Evolutionary conservation across 2,797 vertebrate species (phyloP).

Genomic region (Lepus townsendii): DNA sequence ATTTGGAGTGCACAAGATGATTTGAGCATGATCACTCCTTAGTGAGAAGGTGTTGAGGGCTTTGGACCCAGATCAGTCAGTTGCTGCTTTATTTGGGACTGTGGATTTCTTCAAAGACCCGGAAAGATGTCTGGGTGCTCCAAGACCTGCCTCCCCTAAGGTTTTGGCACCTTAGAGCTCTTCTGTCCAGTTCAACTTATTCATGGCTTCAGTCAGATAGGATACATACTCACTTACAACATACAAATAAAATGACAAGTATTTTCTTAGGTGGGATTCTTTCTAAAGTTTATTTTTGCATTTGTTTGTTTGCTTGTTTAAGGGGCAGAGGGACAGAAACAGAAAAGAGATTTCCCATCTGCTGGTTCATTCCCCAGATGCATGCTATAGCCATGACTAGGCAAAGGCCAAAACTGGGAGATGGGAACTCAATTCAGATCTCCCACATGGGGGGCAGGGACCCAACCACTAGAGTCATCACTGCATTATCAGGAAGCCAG

Average conservation of each 20-base stretch:
- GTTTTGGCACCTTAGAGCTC: neutral
- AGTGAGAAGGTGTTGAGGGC: neutral
- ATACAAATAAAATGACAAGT: neutral
- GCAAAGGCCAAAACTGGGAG: too few relatives aligned
- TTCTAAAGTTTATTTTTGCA: neutral
- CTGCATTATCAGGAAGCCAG: too few relatives aligned
- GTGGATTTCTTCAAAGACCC: neutral
- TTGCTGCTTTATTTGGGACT: neutral
- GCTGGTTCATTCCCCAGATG: too few relatives aligned
- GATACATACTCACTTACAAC: neutral
- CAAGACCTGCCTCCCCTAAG: neutral
- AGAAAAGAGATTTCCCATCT: too few relatives aligned
- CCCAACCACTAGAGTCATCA: too few relatives aligned
- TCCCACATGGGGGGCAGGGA: too few relatives aligned
- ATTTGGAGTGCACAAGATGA: neutral
- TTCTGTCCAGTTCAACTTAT: conserved; percentile 12
- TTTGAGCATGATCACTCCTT: neutral
- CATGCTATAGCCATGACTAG: too few relatives aligned
- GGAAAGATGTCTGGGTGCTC: neutral
- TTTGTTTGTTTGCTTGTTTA: too few relatives aligned
- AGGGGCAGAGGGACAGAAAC: too few relatives aligned
- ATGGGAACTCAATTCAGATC: too few relatives aligned
- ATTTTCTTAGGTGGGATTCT: conserved; percentile 25
- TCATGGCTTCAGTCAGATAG: neutral
- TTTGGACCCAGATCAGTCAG: neutral